These are phyloP conservation scores for Himalopsyche anomala DNA, from an alignment of 2,888 invertebrate genomes.

Conservation along the genomic window DNA sequence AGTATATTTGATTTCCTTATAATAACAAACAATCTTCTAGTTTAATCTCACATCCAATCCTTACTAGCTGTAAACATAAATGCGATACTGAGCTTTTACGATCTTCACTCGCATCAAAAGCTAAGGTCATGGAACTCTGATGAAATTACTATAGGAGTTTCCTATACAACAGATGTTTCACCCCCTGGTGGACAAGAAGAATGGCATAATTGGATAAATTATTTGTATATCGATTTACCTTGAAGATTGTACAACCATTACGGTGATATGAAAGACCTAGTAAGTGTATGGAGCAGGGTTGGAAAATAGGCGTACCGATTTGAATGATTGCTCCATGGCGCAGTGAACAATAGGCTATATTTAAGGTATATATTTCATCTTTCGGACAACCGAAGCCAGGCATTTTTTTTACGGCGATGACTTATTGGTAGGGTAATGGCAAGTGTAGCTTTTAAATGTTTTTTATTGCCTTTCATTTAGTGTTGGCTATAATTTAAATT, in stretches of 20 bases:
- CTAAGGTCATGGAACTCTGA: not conserved
- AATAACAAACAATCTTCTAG: not conserved
- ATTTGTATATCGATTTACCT: slow-evolving; percentile 13
- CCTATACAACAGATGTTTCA: not conserved
- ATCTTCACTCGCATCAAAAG: slow-evolving; percentile 18
- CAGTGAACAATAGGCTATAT: too few relatives aligned
- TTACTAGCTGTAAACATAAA: slow-evolving; percentile 19
- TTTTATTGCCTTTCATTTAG: too few relatives aligned
- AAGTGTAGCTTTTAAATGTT: too few relatives aligned
- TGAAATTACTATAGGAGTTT: slow-evolving; percentile 13
- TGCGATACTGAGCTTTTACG: not conserved
- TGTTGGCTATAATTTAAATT: too few relatives aligned
- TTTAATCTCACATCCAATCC: not conserved
- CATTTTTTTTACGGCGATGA: too few relatives aligned
- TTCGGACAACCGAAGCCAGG: too few relatives aligned
- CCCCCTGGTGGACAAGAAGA: slow-evolving; percentile 38
- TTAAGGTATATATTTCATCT: too few relatives aligned
- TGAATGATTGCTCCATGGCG: not conserved
- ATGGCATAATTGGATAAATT: slow-evolving; percentile 20
- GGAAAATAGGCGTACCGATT: not conserved
- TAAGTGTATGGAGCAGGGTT: not conserved
- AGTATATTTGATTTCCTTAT: not conserved
- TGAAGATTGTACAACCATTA: not conserved
- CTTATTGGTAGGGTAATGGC: too few relatives aligned
- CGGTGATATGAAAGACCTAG: not conserved